A percentile compares a stretch with the other conserved stretches of the same genome.
phyloP scores from a whole-genome alignment of 2,888 invertebrate species.

The Drosophila mercatorum region DNA sequence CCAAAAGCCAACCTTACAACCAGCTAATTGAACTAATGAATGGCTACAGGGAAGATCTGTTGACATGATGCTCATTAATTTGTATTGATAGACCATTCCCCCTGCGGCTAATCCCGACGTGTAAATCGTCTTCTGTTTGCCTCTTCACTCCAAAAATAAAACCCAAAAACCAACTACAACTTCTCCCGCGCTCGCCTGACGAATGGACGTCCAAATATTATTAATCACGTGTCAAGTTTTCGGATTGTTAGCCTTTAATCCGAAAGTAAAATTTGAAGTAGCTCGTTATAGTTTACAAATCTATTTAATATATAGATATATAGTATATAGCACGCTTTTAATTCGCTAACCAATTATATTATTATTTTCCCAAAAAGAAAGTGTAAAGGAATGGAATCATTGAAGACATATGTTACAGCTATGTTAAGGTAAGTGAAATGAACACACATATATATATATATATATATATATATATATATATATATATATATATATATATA shows the following conservation, averaged over 20 bases:
- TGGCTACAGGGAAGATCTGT: slow-evolving; percentile 48
- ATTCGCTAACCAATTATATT: neutral
- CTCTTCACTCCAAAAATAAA: slow-evolving; percentile 26
- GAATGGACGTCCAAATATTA: slow-evolving; percentile 23
- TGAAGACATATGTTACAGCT: neutral
- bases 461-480: neutral
- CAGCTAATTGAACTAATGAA: slow-evolving; percentile 73
- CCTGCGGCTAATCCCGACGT: slow-evolving; percentile 17
- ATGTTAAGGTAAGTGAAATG: neutral
- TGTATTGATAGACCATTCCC: slow-evolving; percentile 7
- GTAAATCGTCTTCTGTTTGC: slow-evolving; percentile 14
- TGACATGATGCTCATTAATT: slow-evolving; percentile 59
- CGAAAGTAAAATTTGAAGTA: slow-evolving; percentile 4
- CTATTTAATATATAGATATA: slow-evolving; percentile 17
- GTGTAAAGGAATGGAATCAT: neutral
- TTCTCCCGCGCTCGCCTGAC: slow-evolving; percentile 21
- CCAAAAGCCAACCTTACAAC: slow-evolving; percentile 30
- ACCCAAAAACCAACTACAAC: slow-evolving; percentile 9
- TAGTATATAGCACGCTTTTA: neutral
- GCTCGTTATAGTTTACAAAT: slow-evolving; percentile 12
- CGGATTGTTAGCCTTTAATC: neutral
- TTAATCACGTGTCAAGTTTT: slow-evolving; percentile 39
- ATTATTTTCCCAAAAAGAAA: neutral
- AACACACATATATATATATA: neutral
- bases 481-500: neutral